These are phyloP conservation scores for Agapornis canus DNA, from an alignment of 2,797 vertebrate genomes.

Conservation along the genomic window DNA sequence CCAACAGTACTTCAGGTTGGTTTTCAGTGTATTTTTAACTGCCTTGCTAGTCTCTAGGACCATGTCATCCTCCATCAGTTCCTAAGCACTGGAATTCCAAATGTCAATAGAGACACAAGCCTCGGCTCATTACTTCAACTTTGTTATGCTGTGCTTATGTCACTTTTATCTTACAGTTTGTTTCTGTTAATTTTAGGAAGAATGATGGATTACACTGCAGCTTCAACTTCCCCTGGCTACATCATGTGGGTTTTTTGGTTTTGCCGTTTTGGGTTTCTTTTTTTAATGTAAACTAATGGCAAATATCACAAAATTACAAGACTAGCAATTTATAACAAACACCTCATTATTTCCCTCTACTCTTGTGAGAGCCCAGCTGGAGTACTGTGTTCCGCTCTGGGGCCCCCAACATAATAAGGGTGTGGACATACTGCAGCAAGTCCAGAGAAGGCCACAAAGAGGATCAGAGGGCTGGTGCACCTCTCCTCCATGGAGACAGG, in stretches of 20 bases:
- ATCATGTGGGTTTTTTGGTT: rapidly evolving
- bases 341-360: neutral
- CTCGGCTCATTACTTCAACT: neutral
- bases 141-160: neutral
- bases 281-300: neutral
- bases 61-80: neutral
- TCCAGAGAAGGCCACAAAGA: neutral
- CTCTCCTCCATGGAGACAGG: neutral
- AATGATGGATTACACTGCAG: neutral
- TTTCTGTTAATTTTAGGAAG: neutral
- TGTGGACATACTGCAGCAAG: neutral
- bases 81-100: neutral
- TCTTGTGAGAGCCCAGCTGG: neutral
- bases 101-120: neutral
- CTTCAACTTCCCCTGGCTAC: neutral
- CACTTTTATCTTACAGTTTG: neutral
- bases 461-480: neutral
- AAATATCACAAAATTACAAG: neutral
- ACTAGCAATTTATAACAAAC: neutral
- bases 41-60: neutral
- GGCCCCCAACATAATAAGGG: neutral
- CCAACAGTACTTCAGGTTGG: neutral
- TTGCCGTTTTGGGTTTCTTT: neutral
- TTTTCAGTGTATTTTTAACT: neutral
- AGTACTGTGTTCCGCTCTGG: neutral